These are phyloP conservation scores for Biston betularia DNA, from an alignment of 2,888 invertebrate species.

Conservation along the genomic window DNA sequence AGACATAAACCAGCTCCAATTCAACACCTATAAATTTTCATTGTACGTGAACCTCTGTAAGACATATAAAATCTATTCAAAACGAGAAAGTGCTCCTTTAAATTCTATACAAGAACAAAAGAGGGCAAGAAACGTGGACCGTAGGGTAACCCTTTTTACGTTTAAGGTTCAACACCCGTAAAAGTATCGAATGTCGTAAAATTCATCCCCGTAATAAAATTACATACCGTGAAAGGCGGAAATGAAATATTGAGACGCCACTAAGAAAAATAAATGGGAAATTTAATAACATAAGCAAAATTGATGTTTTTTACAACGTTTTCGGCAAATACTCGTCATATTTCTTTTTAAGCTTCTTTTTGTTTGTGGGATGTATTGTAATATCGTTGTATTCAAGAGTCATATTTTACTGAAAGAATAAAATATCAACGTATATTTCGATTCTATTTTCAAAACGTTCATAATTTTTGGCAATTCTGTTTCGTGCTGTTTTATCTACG, in stretches of 20 bases:
- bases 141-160: slow-evolving; percentile 74
- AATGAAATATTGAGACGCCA: slow-evolving; percentile 73
- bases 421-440: slow-evolving; percentile 51
- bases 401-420: slow-evolving; percentile 44
- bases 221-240: slow-evolving; percentile 70
- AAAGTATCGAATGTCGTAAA: slow-evolving; percentile 80
- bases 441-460: slow-evolving; percentile 53
- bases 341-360: slow-evolving; percentile 44
- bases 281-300: slow-evolving; percentile 53
- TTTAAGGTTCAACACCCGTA: slow-evolving; percentile 75
- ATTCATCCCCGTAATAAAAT: slow-evolving; percentile 78
- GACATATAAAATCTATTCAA: slow-evolving; percentile 52
- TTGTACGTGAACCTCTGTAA: slow-evolving; percentile 46
- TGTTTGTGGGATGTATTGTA: slow-evolving; percentile 46
- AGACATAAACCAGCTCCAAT: slow-evolving; percentile 29
- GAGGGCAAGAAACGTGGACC: slow-evolving; percentile 57
- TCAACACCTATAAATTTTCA: slow-evolving; percentile 35
- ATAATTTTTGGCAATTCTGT: slow-evolving; percentile 55
- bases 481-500: slow-evolving; percentile 41
- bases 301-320: slow-evolving; percentile 41
- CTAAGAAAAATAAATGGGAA: slow-evolving; percentile 59
- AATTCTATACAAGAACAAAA: slow-evolving; percentile 63
- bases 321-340: slow-evolving; percentile 13
- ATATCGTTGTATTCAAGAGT: slow-evolving; percentile 47
- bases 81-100: slow-evolving; percentile 55